Evolutionary conservation across 2,797 vertebrate genomes (phyloP).

Genomic region (Mus spretus): DNA sequence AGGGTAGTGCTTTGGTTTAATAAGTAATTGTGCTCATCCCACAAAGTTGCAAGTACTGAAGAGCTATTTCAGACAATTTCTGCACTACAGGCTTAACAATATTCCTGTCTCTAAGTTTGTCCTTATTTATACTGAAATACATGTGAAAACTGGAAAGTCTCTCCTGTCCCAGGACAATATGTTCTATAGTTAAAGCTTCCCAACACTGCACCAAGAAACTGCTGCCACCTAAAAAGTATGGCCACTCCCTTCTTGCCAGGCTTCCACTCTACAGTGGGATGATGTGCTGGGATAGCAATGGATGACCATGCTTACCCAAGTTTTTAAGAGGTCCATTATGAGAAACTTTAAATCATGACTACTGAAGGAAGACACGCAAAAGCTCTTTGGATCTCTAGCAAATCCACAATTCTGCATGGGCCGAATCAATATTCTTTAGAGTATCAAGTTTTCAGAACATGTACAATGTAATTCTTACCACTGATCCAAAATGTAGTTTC

Average conservation of each 20-base stretch:
- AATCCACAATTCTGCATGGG: constrained; percentile 30
- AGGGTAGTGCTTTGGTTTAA: constrained; percentile 34
- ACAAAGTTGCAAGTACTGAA: constrained; percentile 42
- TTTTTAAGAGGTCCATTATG: neutral
- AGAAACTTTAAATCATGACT: constrained; percentile 51
- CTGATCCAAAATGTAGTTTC: constrained; percentile 98
- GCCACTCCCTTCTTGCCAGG: neutral
- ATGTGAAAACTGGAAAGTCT: neutral
- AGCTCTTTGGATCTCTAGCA: constrained; percentile 52
- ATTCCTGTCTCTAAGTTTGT: neutral
- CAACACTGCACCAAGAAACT: neutral
- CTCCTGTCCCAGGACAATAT: neutral
- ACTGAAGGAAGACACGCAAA: constrained; percentile 33
- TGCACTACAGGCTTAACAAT: constrained; percentile 37
- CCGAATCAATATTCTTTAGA: constrained; percentile 49
- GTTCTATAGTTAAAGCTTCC: neutral
- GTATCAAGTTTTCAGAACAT: constrained; percentile 58
- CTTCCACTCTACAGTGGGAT: neutral
- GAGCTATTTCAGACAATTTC: constrained; percentile 21
- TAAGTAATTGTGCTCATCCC: neutral
- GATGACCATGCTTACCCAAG: constrained; percentile 5
- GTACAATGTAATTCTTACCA: constrained; percentile 91
- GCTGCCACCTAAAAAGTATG: neutral
- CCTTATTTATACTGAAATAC: constrained; percentile 43
- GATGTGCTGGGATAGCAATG: neutral